Percentiles rank a stretch among this genome's conserved stretches.
phyloP scores from a whole-genome alignment of 2,888 invertebrate genomes.

The Himalopsyche anomala region DNA sequence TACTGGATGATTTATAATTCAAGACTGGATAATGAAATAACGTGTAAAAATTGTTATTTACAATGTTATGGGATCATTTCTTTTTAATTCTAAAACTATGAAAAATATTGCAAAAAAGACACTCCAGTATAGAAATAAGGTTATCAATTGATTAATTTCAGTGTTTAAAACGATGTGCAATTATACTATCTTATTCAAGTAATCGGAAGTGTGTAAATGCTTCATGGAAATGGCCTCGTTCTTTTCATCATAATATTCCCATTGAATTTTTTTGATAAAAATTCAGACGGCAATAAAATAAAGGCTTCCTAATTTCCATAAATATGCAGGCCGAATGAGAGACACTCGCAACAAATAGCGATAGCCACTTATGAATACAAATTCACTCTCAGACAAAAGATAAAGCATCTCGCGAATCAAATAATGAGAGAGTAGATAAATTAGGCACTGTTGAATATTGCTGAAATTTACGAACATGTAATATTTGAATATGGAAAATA shows the following conservation, averaged over 20 bases:
- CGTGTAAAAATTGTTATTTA: too few relatives aligned
- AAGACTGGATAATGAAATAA: too few relatives aligned
- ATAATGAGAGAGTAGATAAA: conserved; percentile 13
- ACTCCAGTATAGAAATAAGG: too few relatives aligned
- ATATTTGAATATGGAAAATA: too few relatives aligned
- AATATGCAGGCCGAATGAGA: conserved; percentile 54
- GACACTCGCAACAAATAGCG: conserved; percentile 57
- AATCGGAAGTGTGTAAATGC: not conserved
- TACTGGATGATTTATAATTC: too few relatives aligned
- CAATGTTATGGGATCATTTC: too few relatives aligned
- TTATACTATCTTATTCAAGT: not conserved
- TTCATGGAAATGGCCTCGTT: conserved; percentile 14
- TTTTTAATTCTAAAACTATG: too few relatives aligned
- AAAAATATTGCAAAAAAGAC: too few relatives aligned
- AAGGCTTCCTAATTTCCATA: conserved; percentile 54
- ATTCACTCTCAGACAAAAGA: conserved; percentile 12
- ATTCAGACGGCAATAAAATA: conserved; percentile 49
- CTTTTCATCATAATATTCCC: conserved; percentile 23
- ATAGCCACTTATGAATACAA: conserved; percentile 51
- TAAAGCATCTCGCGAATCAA: conserved; percentile 44
- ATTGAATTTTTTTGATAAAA: conserved; percentile 35
- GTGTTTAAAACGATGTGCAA: too few relatives aligned
- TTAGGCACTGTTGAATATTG: not conserved
- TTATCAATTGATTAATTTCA: too few relatives aligned
- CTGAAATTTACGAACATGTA: too few relatives aligned